Evolutionary conservation across 2,888 invertebrate species (phyloP), one percentile per base, ranked within the genome.

Genomic region (Pristionchus mayeri): DNA sequence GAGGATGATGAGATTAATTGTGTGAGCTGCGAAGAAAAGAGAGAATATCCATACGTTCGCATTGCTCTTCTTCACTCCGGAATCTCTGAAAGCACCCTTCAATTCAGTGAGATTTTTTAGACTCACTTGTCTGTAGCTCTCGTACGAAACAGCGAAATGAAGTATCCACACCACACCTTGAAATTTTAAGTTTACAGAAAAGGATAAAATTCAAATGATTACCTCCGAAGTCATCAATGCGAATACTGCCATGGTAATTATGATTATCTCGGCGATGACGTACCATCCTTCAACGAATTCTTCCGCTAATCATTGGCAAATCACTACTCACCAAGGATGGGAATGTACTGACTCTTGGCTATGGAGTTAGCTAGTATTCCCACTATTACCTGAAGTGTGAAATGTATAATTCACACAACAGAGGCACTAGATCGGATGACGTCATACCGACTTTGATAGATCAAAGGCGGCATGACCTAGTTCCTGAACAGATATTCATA

Each of bases 231-330:
- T 27, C 40, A 80, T 50, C 21, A 80, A n/a, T 2, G 80, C 37
- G 4, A 80, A 34, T 0, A 80, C 57, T 4, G 80, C 80, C 6
- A 57, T 37, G 9, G 80, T 80, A 37, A 80, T 80, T 3, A 80
- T 54, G n/a, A 80, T 24, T 13, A 80, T 80, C n/a, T 80, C 80
- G 18, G 27, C 44, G 24, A 80, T 80, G 54, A 80, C n/a, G 30
- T 80, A 80, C 80, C 80, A 80, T 7, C 80, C 80, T 80, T 44
- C 44, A 44, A 44, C 44, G 13, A 6, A 44, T 9, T n/a, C n/a
- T n/a, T n/a, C n/a, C n/a, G n/a, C n/a, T n/a, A n/a, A n/a, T n/a
- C n/a, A n/a, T n/a, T n/a, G n/a, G n/a, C n/a, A n/a, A n/a, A n/a
- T n/a, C n/a, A n/a, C n/a, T n/a, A 13, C 44, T 44, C 44, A 44